Evolutionary conservation across 2,797 vertebrate genomes (phyloP).

Genomic region (Lacerta bilineata): DNA sequence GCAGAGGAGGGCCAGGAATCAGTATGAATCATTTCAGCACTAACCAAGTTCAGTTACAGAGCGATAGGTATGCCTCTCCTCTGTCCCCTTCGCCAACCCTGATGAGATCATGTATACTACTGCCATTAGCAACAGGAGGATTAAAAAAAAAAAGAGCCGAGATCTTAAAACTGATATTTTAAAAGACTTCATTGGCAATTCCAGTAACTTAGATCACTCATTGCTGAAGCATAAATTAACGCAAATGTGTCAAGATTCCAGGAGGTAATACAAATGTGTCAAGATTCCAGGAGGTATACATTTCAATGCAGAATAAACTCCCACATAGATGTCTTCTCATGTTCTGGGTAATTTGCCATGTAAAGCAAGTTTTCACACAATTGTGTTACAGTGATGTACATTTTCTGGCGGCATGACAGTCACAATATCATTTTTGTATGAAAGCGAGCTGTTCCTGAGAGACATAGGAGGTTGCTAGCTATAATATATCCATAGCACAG

Average conservation of each 20-base stretch:
- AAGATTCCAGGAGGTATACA: conserved; percentile 16
- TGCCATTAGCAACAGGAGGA: neutral
- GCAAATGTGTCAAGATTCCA: conserved; percentile 19
- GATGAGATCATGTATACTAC: conserved; percentile 12
- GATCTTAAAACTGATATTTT: conserved; percentile 44
- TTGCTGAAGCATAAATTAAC: conserved; percentile 64
- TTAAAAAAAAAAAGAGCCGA: neutral
- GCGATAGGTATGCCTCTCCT: conserved; percentile 26
- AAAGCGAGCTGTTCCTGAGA: conserved; percentile 67
- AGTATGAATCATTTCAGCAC: conserved; percentile 29
- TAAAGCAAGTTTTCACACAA: conserved; percentile 64
- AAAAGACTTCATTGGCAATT: conserved; percentile 46
- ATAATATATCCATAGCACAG: conserved; percentile 54
- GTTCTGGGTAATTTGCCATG: conserved; percentile 62
- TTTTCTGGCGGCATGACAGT: conserved; percentile 63
- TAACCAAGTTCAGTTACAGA: conserved; percentile 50
- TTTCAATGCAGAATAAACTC: conserved; percentile 58
- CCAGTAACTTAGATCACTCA: conserved; percentile 42
- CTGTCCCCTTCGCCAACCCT: neutral
- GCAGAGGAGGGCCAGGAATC: conserved; percentile 47
- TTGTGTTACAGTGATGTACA: conserved; percentile 41
- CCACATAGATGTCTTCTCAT: conserved; percentile 55
- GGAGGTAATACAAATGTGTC: conserved; percentile 36
- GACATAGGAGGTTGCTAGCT: conserved; percentile 48
- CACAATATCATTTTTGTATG: conserved; percentile 53